Evolutionary conservation across 2,113 vertebrate species (phyloP).

Genomic region (Emydura subglobosa): DNA sequence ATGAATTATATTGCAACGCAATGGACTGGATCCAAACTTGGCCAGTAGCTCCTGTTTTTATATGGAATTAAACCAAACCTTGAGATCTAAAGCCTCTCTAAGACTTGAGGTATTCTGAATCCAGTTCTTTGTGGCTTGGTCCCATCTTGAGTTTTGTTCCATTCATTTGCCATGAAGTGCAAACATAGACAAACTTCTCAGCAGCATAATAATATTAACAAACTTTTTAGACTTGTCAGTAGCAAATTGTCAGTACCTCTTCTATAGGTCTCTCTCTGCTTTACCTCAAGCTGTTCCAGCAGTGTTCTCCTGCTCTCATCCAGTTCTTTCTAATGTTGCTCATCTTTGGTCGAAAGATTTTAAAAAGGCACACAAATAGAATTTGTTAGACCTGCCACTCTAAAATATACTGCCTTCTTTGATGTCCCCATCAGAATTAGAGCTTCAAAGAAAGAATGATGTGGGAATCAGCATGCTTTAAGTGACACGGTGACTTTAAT

Average conservation of each 20-base stretch:
- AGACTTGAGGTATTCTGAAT: not conserved
- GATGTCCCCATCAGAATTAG: conserved; percentile 42
- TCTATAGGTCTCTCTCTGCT: not conserved
- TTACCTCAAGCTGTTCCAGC: conserved; percentile 51
- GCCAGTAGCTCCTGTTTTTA: not conserved
- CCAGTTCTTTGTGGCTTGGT: not conserved
- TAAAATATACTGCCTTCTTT: conserved; percentile 43
- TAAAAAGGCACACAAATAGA: conserved; percentile 18
- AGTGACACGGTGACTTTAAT: conserved; percentile 28
- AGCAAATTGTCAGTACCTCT: not conserved
- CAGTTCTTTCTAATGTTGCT: not conserved
- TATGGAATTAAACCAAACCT: not conserved
- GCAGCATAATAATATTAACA: conserved; percentile 30
- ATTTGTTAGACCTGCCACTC: conserved; percentile 69
- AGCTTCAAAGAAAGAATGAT: conserved; percentile 60
- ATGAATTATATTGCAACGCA: not conserved
- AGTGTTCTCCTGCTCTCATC: conserved; percentile 19
- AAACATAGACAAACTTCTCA: conserved; percentile 36
- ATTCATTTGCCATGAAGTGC: conserved; percentile 31
- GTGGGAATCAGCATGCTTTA: conserved; percentile 18
- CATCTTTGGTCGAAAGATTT: conserved; percentile 36
- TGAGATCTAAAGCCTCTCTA: not conserved
- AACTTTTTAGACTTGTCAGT: conserved; percentile 18
- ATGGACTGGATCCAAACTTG: not conserved
- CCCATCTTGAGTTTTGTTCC: not conserved